Base-by-base conservation (phyloP, 2,113 vertebrate genomes). In the Pungitius pungitius region DNA sequence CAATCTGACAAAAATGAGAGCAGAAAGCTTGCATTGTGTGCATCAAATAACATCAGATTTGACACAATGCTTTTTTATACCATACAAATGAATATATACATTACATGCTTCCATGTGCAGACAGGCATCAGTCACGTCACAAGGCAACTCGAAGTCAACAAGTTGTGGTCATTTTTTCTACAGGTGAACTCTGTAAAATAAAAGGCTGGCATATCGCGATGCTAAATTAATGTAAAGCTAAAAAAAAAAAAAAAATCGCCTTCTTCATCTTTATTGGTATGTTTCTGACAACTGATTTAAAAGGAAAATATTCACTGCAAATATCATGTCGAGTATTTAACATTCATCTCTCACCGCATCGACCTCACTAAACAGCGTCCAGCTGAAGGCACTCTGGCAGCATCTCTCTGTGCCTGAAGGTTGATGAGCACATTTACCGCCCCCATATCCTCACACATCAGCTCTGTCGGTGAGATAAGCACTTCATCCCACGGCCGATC, bases 381-480 rank as follows among this genome's bases (percentile, higher is more conserved):
- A 43, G 75, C 66, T 72, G 52, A 68, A 67, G 77, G 60, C 62
- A 55, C 15, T 76, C 72, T 79, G 59, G 71, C 75, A 72, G 35
- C 58, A 47, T 77, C 59, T 57, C 43, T 61, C 45, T 52, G 24
- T 15, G 63, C 74, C 67, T 79, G 64, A 84, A 84, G 79, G 69
- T 69, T 45, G 66, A 61, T 77, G 72, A 82, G 71, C 49, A 71
- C 69, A 81, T 87, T 69, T 56, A 65, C 77, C 59, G 2, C 56
- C 80, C 80, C 51, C 67, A 56, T 69, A 69, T 72, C 80, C 74
- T 78, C 78, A 59, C 71, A 79, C 74, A 83, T 78, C 65, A 62
- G 49, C 80, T 80, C 68, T 70, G 72, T 10, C 67, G 75, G 77
- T 42, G 66, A 62, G 80, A 87, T 84, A 84, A 86, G 76, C 73